Evolutionary conservation across 2,888 invertebrate genomes (phyloP), one percentile per base, ranked within the genome.

Genomic region (Drosophila robusta): DNA sequence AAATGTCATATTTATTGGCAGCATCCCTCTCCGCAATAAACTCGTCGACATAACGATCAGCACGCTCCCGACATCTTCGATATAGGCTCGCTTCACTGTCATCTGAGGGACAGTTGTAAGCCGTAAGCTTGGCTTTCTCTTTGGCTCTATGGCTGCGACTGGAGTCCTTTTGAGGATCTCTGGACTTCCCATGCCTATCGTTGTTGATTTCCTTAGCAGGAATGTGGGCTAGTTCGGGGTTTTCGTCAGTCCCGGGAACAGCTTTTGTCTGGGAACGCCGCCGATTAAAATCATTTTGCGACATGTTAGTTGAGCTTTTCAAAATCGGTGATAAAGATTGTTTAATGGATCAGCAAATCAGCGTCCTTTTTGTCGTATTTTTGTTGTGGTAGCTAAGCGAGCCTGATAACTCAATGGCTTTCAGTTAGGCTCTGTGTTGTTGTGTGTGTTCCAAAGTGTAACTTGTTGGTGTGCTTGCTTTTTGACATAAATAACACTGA

Each of bases 401-500:
- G 16, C 34, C 56, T 29, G 41, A 49, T 12, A 47, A 14, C 29
- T 36, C 36, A 42, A 32, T 52, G n/a, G 42, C 52, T 7, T 14
- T 4, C 41, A 42, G 41, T 29, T 42, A 32, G 36, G 14, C 24
- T 9, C 51, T 41, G 16, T 49, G 36, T 62, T 12, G 32, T 58
- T 49, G 12, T 16, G 42, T 64, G 44, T 45, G 18, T 46, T 45
- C 3, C 8, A 4, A 14, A 22, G 26, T 22, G 12, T 9, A n/a
- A 63, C 8, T 36, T 63, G 26, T 26, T 56, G 42, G 55, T 47
- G 39, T 58, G 49, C n/a, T 45, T 39, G 34, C 41, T 54, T 24
- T 65, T 65, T 84, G 81, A 80, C 81, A 77, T 50, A 66, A 70
- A 71, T 49, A 51, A 62, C 84, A 47, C n/a, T 42, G 82, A 64